Evolutionary conservation across 30 jellyfish, hydroid and myxozoan genomes (phyloP).

Genomic region (Aurelia coerulea): DNA sequence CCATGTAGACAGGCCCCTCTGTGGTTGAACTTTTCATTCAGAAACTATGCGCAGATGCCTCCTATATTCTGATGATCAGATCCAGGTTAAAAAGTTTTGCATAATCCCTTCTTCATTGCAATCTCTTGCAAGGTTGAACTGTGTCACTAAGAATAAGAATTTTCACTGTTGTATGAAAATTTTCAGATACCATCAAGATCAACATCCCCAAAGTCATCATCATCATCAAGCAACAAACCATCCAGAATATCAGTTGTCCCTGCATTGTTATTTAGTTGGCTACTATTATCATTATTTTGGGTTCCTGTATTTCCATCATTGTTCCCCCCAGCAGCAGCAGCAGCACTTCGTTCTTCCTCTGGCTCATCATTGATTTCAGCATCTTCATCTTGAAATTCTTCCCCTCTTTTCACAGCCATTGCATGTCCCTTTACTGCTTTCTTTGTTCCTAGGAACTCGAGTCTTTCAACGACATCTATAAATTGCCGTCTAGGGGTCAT

Average conservation of each 20-base stretch:
- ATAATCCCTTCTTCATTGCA: too few relatives aligned
- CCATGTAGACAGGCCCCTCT: too few relatives aligned
- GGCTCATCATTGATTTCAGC: not conserved
- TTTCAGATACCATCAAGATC: constrained; percentile 11
- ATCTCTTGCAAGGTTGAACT: too few relatives aligned
- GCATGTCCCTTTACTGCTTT: constrained; percentile 12
- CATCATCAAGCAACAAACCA: constrained; percentile 7
- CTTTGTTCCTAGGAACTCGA: constrained; percentile 31
- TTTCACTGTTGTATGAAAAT: too few relatives aligned
- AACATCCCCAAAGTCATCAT: constrained; percentile 1
- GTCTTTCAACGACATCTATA: constrained; percentile 45
- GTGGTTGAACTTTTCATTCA: too few relatives aligned
- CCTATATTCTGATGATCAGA: too few relatives aligned
- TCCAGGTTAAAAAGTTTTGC: too few relatives aligned
- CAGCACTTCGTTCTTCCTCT: not conserved
- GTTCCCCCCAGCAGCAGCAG: not conserved
- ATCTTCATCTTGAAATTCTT: not conserved
- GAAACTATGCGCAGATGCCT: too few relatives aligned
- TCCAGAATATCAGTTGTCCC: not conserved
- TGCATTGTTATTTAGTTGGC: not conserved
- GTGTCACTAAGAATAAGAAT: too few relatives aligned
- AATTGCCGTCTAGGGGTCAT: constrained; percentile 48
- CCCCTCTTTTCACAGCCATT: constrained; percentile 13
- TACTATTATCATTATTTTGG: not conserved
- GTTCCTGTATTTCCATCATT: constrained; percentile 2